Evolutionary conservation across 2,113 vertebrate genomes (phyloP), one percentile per base, ranked within the genome.

Genomic region (Canis aureus): DNA sequence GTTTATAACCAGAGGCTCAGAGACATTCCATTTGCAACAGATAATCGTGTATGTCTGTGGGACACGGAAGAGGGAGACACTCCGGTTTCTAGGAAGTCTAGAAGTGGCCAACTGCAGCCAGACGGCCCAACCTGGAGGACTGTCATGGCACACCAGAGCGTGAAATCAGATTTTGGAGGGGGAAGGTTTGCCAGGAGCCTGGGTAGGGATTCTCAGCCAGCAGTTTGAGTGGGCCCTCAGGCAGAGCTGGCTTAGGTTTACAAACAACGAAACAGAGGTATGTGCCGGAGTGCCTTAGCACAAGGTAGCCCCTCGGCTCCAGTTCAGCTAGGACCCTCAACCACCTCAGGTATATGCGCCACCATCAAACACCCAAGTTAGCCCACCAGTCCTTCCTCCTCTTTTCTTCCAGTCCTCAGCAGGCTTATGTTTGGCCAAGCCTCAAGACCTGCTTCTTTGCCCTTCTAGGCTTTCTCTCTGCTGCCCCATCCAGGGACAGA

Each of bases 151-250:
- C 66, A 73, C n/a, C 55, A 35, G 88, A 87, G 88, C 53, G 2
- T 85, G 64, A 94, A 95, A 85, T 97, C 93, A 53, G 88, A 60
- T 89, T 96, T 89, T 71, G n/a, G 83, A 93, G 23, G 38, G 49
- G 86, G 43, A 60, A 3, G 25, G 69, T 38, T 85, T 51, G 80
- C 90, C 78, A 64, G 83, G 49, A 74, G 51, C 43, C 20, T 8
- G 43, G 10, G 38, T 32, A 5, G 13, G 13, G 8, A 76, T 69
- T 69, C 62, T 74, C 19, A 93, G 78, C 29, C 62, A 32, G 94
- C 53, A 32, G 55, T 82, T 88, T 94, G 10, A 55, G 4, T 78
- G 88, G 22, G 13, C 20, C 12, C 29, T 67, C 38, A 20, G 74
- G 62, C 71, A 76, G 66, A 38, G 55, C 49, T 5, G 49, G 83